Percentiles rank a stretch among this genome's conserved stretches.
phyloP scores from a whole-genome alignment of 2,888 invertebrate genomes.

The Eupithecia vulgata region DNA sequence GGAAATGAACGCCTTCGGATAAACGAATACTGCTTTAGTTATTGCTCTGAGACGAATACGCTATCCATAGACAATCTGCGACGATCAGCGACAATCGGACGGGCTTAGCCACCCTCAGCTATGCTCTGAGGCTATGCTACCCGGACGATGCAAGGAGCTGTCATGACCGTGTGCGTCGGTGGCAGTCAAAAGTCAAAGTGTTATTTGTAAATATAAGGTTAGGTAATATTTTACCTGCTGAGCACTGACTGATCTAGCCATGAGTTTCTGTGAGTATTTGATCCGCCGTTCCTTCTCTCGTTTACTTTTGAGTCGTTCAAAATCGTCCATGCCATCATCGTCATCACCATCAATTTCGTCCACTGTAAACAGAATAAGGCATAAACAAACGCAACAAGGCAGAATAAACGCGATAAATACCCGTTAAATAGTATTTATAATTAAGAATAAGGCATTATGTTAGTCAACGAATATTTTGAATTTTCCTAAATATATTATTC shows the following conservation, averaged over 20 bases:
- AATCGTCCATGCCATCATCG: slow-evolving; percentile 84
- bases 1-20: too few relatives aligned
- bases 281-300: slow-evolving; percentile 88
- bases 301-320: slow-evolving; percentile 87
- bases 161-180: not conserved
- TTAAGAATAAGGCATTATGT: not conserved
- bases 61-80: too few relatives aligned
- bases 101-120: too few relatives aligned
- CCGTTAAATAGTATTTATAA: too few relatives aligned
- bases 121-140: too few relatives aligned
- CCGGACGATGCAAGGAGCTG: not conserved
- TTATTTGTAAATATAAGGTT: not conserved
- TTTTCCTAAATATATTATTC: too few relatives aligned
- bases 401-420: too few relatives aligned
- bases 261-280: slow-evolving; percentile 84
- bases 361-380: slow-evolving; percentile 65
- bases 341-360: slow-evolving; percentile 73
- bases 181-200: not conserved
- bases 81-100: too few relatives aligned
- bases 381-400: too few relatives aligned
- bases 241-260: slow-evolving; percentile 85
- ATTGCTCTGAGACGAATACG: too few relatives aligned
- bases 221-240: slow-evolving; percentile 68
- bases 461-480: not conserved
- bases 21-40: too few relatives aligned